Conservation (phyloP, 2,113 vertebrate species). For the Struthio camelus region DNA sequence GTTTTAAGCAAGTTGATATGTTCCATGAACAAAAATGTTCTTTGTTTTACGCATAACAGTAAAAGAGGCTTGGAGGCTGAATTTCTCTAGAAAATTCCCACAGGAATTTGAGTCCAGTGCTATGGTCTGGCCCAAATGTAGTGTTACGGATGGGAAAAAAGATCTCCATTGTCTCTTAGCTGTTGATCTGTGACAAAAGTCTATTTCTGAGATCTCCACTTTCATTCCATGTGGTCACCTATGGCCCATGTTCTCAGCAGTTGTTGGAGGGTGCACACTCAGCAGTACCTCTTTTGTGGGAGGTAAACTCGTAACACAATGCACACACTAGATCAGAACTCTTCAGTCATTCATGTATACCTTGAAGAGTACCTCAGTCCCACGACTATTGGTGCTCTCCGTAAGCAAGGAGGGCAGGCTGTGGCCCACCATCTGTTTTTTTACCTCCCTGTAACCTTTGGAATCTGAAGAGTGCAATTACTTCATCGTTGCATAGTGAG, state of each 20-base stretch:
- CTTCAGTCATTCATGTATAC: not conserved
- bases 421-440: not conserved
- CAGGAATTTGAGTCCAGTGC: not conserved
- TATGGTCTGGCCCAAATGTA: not conserved
- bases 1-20: not conserved
- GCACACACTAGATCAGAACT: not conserved
- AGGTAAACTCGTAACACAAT: not conserved
- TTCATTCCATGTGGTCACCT: not conserved
- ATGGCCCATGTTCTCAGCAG: not conserved
- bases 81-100: not conserved
- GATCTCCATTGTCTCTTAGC: not conserved
- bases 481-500: not conserved
- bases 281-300: not conserved
- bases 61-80: not conserved
- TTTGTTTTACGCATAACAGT: not conserved
- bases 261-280: not conserved
- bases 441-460: not conserved
- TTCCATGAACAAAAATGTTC: conserved; percentile 9
- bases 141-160: not conserved
- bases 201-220: not conserved
- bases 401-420: not conserved
- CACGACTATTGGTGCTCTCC: not conserved
- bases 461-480: not conserved
- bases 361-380: not conserved
- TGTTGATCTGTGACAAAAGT: not conserved